Evolutionary conservation across 2,113 vertebrate species (phyloP), one percentile per base, ranked within the genome.

Genomic region (Thryonomys swinderianus): DNA sequence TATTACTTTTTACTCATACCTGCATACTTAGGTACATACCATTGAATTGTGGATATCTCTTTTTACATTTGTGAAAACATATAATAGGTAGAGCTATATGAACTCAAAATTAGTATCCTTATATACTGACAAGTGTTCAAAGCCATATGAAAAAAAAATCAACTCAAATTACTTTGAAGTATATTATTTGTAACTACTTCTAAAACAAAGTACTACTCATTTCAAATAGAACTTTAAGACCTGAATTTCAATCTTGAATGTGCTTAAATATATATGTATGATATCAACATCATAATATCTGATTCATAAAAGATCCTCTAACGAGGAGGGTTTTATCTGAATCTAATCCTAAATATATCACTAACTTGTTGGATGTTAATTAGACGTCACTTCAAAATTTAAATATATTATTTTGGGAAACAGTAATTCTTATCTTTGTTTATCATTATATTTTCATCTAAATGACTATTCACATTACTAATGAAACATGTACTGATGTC

Each of bases 351-450:
- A 81, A 85, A 59, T 67, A 73, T 14, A 32, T 21, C 0, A 71
- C 71, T 88, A 57, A n/a, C 14, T 88, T 91, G 8, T 87, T 90
- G 61, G 55, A 34, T 88, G 7, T 16, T 4, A 12, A 85, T 91
- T 88, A 88, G 32, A 81, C 87, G 48, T 79, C 37, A 82, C 71
- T 86, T 81, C 53, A 90, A 86, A 79, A 42, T 14, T 71, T 91
- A 74, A 78, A 32, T 73, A 89, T 67, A 40, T 85, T 88, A 69
- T 88, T 93, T 95, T 10, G 30, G 18, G 32, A 81, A 84, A 81
- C 9, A 82, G 1, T 76, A n/a, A 69, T 90, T 45, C 69, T 93
- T 91, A 40, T 3, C 30, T 66, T 17, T 91, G 16, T 78, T 8
- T 42, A 71, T 86, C 45, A 71, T 87, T 90, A 53, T 73, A 85